Evolutionary conservation across 2,113 vertebrate genomes (phyloP).

Genomic region (Pteruthius melanotis): DNA sequence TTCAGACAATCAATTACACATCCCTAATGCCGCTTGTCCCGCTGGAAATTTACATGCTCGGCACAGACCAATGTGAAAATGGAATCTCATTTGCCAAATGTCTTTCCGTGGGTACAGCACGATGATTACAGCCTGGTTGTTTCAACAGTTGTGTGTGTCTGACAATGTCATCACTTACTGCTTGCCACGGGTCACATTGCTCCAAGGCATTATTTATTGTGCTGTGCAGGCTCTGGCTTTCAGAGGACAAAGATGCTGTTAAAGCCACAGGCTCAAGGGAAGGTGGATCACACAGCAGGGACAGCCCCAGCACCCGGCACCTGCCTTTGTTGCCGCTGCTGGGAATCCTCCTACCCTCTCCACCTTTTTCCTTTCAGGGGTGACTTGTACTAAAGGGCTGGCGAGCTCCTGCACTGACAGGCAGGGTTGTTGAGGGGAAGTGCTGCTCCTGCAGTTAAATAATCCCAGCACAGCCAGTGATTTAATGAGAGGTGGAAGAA

Average conservation of each 20-base stretch:
- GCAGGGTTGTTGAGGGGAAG: not conserved
- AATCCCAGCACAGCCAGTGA: not conserved
- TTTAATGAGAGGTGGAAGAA: not conserved
- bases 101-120: slow-evolving; percentile 60
- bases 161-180: slow-evolving; percentile 74
- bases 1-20: slow-evolving; percentile 80
- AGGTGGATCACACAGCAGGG: not conserved
- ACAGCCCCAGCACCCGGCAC: not conserved
- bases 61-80: slow-evolving; percentile 76
- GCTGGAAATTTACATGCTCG: slow-evolving; percentile 74
- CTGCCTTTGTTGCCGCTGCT: not conserved
- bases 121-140: slow-evolving; percentile 69
- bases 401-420: not conserved
- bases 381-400: not conserved
- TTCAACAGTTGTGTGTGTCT: slow-evolving; percentile 69
- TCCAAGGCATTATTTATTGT: slow-evolving; percentile 69
- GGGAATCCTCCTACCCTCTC: not conserved
- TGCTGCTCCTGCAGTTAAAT: not conserved
- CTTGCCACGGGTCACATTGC: slow-evolving; percentile 67
- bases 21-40: slow-evolving; percentile 69
- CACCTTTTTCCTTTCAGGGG: not conserved
- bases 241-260: slow-evolving; percentile 52
- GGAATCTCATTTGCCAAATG: slow-evolving; percentile 79
- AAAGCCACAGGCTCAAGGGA: slow-evolving; percentile 6
- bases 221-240: slow-evolving; percentile 30